A percentile compares a stretch with the other conserved stretches of the same genome.
Evolutionary conservation across 2,113 vertebrate species (phyloP).

Genomic region (Paradisaea rubra): DNA sequence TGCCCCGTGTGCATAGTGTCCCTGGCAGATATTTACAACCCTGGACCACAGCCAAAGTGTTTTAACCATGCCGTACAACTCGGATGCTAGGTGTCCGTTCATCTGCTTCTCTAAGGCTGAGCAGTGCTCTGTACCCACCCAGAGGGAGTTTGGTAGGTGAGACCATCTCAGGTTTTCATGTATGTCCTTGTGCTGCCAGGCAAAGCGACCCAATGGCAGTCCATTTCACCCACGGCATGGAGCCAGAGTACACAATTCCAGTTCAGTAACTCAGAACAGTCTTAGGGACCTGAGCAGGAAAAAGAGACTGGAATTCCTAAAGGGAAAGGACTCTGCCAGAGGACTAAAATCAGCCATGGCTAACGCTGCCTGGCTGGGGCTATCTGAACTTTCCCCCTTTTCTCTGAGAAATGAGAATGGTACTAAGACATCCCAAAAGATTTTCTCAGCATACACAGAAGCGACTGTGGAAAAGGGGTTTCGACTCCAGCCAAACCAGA

Average conservation of each 20-base stretch:
- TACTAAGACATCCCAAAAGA: neutral
- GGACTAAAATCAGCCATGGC: neutral
- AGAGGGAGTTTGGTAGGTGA: too few relatives aligned
- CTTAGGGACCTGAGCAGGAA: neutral
- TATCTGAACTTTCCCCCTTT: neutral
- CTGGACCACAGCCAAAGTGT: neutral
- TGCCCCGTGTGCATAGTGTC: neutral
- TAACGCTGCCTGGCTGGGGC: neutral
- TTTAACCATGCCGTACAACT: accelerated
- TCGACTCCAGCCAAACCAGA: neutral
- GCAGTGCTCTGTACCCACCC: neutral
- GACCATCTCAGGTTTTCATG: neutral
- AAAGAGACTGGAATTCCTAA: neutral
- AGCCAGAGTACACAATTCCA: neutral
- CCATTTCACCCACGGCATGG: accelerated
- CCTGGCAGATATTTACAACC: neutral
- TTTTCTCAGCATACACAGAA: neutral
- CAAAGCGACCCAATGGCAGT: neutral
- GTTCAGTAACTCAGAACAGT: neutral
- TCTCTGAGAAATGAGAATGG: neutral
- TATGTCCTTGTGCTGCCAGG: neutral
- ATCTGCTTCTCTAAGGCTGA: neutral
- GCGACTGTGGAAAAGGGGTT: neutral
- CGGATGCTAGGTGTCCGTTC: too few relatives aligned
- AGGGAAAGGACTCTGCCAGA: neutral